These are phyloP conservation scores for Acromyrmex heyeri DNA, from an alignment of 1,140 invertebrate genomes.

Conservation along the genomic window DNA sequence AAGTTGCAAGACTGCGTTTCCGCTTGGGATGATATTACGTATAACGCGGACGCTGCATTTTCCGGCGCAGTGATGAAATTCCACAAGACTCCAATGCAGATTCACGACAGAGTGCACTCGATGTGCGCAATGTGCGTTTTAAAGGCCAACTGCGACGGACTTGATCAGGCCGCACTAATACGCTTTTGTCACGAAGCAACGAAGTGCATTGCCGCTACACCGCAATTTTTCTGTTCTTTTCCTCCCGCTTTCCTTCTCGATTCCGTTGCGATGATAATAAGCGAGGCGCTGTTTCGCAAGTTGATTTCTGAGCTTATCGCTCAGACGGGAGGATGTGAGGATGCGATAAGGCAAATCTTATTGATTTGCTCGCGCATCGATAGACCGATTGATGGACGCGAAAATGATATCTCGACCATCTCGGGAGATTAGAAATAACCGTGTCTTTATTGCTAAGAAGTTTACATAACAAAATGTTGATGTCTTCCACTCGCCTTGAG, in stretches of 20 bases:
- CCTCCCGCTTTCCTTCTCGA: background rate
- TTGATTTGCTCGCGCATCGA: constrained; percentile 58
- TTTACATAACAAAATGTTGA: constrained; percentile 67
- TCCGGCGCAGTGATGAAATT: constrained; percentile 4
- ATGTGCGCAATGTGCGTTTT: constrained; percentile 30
- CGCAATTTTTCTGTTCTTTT: background rate
- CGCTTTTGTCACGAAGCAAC: constrained; percentile 69
- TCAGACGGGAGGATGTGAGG: background rate
- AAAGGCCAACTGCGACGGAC: constrained; percentile 59
- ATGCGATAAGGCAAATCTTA: constrained; percentile 36
- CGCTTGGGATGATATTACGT: background rate
- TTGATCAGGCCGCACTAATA: constrained; percentile 60
- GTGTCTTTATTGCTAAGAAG: constrained; percentile 45
- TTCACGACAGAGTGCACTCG: background rate
- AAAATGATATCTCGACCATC: constrained; percentile 59
- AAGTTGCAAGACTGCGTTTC: background rate
- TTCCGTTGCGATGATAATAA: constrained; percentile 41
- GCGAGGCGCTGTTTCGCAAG: background rate
- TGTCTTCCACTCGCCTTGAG: background rate
- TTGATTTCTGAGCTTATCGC: constrained; percentile 7
- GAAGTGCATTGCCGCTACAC: constrained; percentile 60
- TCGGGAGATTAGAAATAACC: background rate
- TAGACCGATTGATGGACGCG: constrained; percentile 37
- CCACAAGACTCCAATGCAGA: constrained; percentile 24
- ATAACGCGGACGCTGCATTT: constrained; percentile 8